Percentiles rank a stretch among this genome's conserved stretches.
Evolutionary conservation across 64 coral and sea anemone genomes (phyloP).

Genomic region (Catalaphyllia jardinei): DNA sequence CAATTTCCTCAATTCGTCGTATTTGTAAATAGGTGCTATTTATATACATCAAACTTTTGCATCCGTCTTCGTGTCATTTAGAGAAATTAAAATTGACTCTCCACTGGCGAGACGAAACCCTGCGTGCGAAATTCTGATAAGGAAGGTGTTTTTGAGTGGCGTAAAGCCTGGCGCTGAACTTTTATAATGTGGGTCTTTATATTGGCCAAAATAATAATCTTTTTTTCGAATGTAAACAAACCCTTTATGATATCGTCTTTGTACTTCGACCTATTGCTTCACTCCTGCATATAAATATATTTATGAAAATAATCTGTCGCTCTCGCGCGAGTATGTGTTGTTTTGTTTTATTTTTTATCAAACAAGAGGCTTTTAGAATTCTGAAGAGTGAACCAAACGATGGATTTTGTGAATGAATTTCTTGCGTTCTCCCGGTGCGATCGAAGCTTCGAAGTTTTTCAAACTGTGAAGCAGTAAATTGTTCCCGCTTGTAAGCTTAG

Average conservation of each 20-base stretch:
- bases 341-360: background rate
- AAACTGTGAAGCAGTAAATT: conserved; percentile 47
- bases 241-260: conserved; percentile 6
- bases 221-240: conserved; percentile 77
- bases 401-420: background rate
- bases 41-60: background rate
- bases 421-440: background rate
- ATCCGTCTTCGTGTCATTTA: background rate
- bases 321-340: background rate
- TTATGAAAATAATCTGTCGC: conserved; percentile 29
- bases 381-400: background rate
- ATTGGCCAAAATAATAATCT: background rate
- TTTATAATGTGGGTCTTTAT: background rate
- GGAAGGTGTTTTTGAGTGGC: background rate
- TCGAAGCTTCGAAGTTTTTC: background rate
- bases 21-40: conserved; percentile 17
- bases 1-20: background rate
- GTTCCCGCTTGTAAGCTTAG: conserved; percentile 33
- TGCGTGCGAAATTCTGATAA: background rate
- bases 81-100: conserved; percentile 15
- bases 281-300: conserved; percentile 24
- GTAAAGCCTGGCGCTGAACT: background rate
- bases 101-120: background rate
- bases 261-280: conserved; percentile 20
- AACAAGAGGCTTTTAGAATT: background rate